phyloP scores from a whole-genome alignment of 2,888 invertebrate genomes.

The Sussaba pulchella region DNA sequence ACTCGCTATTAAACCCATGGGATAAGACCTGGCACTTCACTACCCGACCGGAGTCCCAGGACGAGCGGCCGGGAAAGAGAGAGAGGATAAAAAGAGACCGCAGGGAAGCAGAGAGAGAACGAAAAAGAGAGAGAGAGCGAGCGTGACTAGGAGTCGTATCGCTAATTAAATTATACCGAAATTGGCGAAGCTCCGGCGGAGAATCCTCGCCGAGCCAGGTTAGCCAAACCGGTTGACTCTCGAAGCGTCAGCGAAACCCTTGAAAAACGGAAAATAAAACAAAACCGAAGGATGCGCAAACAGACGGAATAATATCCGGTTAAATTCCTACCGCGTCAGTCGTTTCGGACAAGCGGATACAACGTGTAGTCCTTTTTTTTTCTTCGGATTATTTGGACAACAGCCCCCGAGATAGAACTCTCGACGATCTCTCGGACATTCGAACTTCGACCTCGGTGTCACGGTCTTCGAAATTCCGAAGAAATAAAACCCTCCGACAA shows the following conservation, averaged over 20 bases:
- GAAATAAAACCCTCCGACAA: not conserved
- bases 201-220: constrained; percentile 43
- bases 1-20: constrained; percentile 81
- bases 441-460: not conserved
- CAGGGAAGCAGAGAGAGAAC: not conserved
- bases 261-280: constrained; percentile 20
- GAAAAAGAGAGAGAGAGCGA: constrained; percentile 38
- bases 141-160: constrained; percentile 54
- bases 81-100: constrained; percentile 15
- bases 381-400: not conserved
- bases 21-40: constrained; percentile 80
- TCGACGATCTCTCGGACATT: not conserved
- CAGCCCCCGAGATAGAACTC: not conserved
- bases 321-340: constrained; percentile 19
- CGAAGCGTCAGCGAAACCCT: constrained; percentile 57
- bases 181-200: constrained; percentile 68
- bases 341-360: constrained; percentile 17
- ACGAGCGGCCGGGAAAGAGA: not conserved
- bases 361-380: not conserved
- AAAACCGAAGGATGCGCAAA: constrained; percentile 14
- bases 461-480: constrained; percentile 3
- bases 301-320: constrained; percentile 39
- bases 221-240: constrained; percentile 55
- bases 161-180: constrained; percentile 82
- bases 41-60: constrained; percentile 66